Conservation (phyloP, 2,113 vertebrate species). For the Noctilio leporinus region DNA sequence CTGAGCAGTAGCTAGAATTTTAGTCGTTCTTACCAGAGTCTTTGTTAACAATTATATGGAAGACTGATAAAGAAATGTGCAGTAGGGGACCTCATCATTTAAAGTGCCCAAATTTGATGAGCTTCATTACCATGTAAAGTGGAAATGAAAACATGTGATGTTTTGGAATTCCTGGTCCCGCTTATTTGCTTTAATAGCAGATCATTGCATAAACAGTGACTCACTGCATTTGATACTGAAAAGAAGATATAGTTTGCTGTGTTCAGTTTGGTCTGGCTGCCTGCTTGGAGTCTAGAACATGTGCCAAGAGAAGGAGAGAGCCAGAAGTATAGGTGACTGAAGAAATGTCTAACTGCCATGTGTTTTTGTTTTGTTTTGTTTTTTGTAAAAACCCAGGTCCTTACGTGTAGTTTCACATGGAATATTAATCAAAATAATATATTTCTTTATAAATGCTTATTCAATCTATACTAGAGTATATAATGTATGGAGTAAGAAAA, state of each 20-base stretch:
- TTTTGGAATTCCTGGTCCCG: conserved; percentile 64
- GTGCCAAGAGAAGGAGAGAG: neutral
- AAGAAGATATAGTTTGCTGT: conserved; percentile 54
- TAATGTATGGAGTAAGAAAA: neutral
- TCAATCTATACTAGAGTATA: neutral
- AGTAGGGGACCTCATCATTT: conserved; percentile 58
- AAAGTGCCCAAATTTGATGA: conserved; percentile 61
- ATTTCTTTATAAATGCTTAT: neutral
- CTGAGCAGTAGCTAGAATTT: conserved; percentile 69
- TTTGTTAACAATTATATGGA: conserved; percentile 60
- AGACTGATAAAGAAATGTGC: conserved; percentile 60
- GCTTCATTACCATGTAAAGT: conserved; percentile 10
- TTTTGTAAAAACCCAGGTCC: neutral
- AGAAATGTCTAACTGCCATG: neutral
- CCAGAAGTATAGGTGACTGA: neutral
- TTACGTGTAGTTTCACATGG: neutral
- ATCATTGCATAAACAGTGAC: conserved; percentile 58
- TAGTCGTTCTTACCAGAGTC: conserved; percentile 62
- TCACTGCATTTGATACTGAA: conserved; percentile 40
- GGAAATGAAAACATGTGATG: conserved; percentile 64
- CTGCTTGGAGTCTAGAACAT: neutral
- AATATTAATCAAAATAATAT: neutral
- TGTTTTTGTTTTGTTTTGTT: neutral
- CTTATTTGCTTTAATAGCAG: conserved; percentile 61
- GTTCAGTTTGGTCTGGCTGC: conserved; percentile 11